Base-by-base conservation (phyloP, 2,113 vertebrate species). In the Xiphophorus hellerii region DNA sequence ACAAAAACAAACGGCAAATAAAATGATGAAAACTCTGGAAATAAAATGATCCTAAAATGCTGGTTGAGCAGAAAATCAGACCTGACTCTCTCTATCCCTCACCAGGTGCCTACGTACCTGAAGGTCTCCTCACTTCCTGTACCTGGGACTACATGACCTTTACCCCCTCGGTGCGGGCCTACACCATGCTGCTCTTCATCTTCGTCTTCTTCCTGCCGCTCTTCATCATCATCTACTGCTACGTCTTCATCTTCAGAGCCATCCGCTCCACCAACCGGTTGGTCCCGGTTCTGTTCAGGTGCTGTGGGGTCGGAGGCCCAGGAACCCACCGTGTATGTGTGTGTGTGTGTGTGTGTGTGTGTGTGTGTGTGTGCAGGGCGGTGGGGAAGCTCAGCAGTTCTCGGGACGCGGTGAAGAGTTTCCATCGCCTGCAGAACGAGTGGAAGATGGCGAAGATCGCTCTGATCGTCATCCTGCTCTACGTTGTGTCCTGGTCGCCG, bases 361-460 rank as follows among this genome's bases (percentile, higher is more conserved):
- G 62, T 80, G 68, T 77, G 62, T 78, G 39, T 51, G n/a, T n/a
- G n/a, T n/a, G 33, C 82, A 99, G 98, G 90, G 95, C 96, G 25
- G 89, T 99, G 76, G 93, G 95, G 73, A 96, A 93, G 83, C 91
- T 97, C 3, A 95, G 91, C 37, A 87, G 85, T 69, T 82, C 81
- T 0, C 92, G 93, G 2, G 94, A 96, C 75, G 93, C 95, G 0
- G 89, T 94, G 31, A 95, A 91, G 81, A 96, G 93, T 28, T 95
- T 92, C 85, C 92, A 95, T n/a, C 95, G 93, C 62, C 92, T 99
- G 89, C 96, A 96, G 93, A 97, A 94, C 17, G 97, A 99, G 81
- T 98, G 98, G 97, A 98, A 96, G 90, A 97, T 96, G 95, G 98
- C 97, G 4, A 98, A 98, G 94, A 95, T 97, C 13, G 96, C 96